Evolutionary conservation across 2,888 invertebrate genomes (phyloP), one percentile per base, ranked within the genome.

Genomic region (Autographa pulchrina): DNA sequence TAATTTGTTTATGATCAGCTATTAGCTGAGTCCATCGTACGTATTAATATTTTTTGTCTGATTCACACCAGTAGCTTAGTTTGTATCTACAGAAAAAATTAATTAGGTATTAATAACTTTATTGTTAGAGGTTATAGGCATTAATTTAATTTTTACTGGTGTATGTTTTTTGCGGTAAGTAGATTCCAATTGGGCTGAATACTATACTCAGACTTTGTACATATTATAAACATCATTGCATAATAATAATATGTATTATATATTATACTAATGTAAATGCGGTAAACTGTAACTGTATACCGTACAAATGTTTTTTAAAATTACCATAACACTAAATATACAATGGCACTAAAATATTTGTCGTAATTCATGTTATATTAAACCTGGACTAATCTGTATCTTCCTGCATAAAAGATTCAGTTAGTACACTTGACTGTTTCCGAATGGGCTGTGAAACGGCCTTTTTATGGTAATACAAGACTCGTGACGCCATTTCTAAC

Each of bases 381-480:
- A 65, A 75, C 25, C 63, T 41, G n/a, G 18, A 56, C 18, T 48
- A 64, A 58, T 61, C 56, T 62, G 35, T 67, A 72, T 75, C 41
- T 62, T 62, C 31, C 58, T 32, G 70, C 59, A 35, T 59, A 62
- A 78, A 75, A 48, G 72, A 75, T 71, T 70, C 60, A 72, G 70
- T 73, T 80, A 68, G 62, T 68, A 70, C 64, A 73, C 69, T 78
- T 63, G 62, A 62, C 56, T 62, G 64, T 62, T 68, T 41, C 72
- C 72, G 59, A 81, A 81, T 81, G 73, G 75, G 65, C 73, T 69
- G 81, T 78, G 73, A 68, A 77, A 83, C 64, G 75, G 63, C 52
- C 60, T 64, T 52, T 69, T 83, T 75, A 83, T 83, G 83, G 60
- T 80, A 80, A 81, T 80, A 41, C 8, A 31, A 18, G 59, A 70